Conservation (phyloP, 2,797 vertebrate genomes). For the Zalophus californianus region DNA sequence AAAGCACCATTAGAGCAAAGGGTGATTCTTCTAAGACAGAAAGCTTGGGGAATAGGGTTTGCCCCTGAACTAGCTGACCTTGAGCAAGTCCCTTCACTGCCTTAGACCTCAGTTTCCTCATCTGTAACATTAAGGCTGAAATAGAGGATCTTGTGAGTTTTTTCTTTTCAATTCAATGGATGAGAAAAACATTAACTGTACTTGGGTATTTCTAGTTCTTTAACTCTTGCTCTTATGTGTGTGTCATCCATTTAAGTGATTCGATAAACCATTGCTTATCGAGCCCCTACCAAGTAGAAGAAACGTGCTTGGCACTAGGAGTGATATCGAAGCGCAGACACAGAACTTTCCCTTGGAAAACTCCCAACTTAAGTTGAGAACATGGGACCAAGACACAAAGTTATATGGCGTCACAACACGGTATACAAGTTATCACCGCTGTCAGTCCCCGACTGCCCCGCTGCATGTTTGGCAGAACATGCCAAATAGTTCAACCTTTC, state of each 20-base stretch:
- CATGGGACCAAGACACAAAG: not conserved
- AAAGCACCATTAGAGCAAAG: not conserved
- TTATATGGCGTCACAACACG: not conserved
- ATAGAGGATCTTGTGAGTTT: not conserved
- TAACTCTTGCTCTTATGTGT: not conserved
- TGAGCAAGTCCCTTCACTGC: not conserved
- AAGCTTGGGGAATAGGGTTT: not conserved
- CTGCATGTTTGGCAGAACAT: not conserved
- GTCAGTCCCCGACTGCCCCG: not conserved
- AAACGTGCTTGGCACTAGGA: not conserved
- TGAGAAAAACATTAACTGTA: conserved; percentile 7
- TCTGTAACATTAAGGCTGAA: conserved; percentile 27
- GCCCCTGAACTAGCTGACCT: not conserved
- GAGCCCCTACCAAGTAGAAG: not conserved
- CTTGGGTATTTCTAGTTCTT: not conserved
- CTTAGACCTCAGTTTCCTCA: conserved; percentile 1
- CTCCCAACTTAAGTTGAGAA: not conserved
- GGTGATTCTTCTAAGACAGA: not conserved
- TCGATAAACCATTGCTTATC: not conserved
- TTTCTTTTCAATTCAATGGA: conserved; percentile 1
- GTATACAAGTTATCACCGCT: too few species aligned
- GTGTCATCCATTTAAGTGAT: not conserved
- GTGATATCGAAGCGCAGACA: not conserved
- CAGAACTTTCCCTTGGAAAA: not conserved
- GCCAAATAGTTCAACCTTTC: not conserved